Base-by-base conservation (phyloP, 2,888 invertebrate species). In the Bombylius discolor region DNA sequence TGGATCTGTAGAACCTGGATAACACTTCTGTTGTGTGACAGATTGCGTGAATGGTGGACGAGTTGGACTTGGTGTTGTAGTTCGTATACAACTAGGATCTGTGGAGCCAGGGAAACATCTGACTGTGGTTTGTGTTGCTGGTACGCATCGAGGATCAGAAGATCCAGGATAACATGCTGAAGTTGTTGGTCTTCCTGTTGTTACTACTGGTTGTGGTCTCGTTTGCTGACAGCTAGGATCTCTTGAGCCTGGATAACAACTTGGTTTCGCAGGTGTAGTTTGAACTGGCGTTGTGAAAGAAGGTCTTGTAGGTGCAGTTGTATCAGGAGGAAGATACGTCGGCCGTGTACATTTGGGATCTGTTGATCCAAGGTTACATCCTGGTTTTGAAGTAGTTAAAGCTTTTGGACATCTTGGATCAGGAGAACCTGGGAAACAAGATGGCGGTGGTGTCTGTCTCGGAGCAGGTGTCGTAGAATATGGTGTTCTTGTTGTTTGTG, bases 361-460 rank as follows among this genome's bases (percentile, higher is more conserved):
- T 7, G 52, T 58, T 6, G 68, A 67, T 12, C 72, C 73, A 5
- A 72, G 73, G 52, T 65, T 74, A 52, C 73, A 74, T 0, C 12
- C 23, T 36, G 52, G 23, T 11, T 65, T 33, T 53, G 57, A 44
- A 50, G 70, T 66, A 53, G 58, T 56, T 36, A 7, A 9, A 51
- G 68, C 66, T 59, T 64, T 65, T 1, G 70, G 71, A 57, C 74
- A 74, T 39, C 65, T 64, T 0, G 71, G 70, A 62, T 74, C 78
- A 68, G 47, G 74, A 68, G 65, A 76, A 72, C 70, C 79, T 69
- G 64, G 78, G 71, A 61, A 75, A 71, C 45, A 75, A 71, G 57
- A 61, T 14, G 47, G 44, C n/a, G 64, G 64, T 32, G 51, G 57
- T 42, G 49, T 70, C 5, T 2, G 5, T 4, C 5, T 36, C 8